Percentiles rank a stretch among this genome's conserved stretches.
Evolutionary conservation across 2,888 invertebrate species (phyloP).

Genomic region (Hoplodrina ambigua): DNA sequence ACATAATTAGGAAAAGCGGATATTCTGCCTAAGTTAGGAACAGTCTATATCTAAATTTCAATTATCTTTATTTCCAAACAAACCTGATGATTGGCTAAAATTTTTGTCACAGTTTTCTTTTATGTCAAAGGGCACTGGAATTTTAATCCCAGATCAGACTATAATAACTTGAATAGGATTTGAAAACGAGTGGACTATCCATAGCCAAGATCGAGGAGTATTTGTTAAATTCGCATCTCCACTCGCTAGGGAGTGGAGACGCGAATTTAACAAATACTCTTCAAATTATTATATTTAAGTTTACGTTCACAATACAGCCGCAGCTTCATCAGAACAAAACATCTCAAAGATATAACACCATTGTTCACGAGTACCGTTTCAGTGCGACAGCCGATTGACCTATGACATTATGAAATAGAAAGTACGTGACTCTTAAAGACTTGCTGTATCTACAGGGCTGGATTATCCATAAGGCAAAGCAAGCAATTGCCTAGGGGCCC

Average conservation of each 20-base stretch:
- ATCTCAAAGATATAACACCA: slow-evolving; percentile 38
- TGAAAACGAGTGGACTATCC: neutral
- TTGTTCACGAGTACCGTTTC: slow-evolving; percentile 39
- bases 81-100: no score
- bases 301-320: neutral
- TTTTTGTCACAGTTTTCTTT: neutral
- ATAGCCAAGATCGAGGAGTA: neutral
- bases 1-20: no score
- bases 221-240: neutral
- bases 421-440: slow-evolving; percentile 45
- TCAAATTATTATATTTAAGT: slow-evolving; percentile 2
- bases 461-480: no score
- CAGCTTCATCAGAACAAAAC: slow-evolving; percentile 22
- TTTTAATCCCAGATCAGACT: neutral
- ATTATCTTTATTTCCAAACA: no score
- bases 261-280: no score
- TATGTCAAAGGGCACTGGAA: neutral
- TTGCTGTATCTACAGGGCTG: slow-evolving; percentile 5
- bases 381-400: slow-evolving; percentile 44
- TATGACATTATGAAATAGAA: slow-evolving; percentile 59
- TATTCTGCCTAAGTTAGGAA: no score
- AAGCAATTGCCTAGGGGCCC: no score
- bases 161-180: neutral
- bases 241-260: no score
- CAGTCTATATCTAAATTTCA: no score